A percentile compares a stretch with the other conserved stretches of the same genome.
phyloP scores from a whole-genome alignment of 2,113 vertebrate species.

The Melospiza georgiana region DNA sequence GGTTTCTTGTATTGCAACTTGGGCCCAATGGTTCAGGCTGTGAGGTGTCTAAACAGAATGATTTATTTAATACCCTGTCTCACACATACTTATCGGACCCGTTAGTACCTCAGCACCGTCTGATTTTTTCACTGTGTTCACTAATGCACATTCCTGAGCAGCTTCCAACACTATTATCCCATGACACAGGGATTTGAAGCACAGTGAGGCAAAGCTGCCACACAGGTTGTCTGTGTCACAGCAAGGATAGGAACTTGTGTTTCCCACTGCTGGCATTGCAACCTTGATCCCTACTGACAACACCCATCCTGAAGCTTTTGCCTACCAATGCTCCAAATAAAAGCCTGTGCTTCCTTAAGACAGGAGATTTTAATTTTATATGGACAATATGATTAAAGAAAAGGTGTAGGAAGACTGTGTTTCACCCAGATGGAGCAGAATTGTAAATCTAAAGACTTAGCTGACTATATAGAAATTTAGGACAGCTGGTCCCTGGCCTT shows the following conservation, averaged over 20 bases:
- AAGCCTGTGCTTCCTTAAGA: background rate
- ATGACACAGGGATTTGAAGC: background rate
- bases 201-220: background rate
- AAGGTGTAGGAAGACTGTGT: slow-evolving; percentile 35
- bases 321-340: background rate
- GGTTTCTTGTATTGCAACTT: background rate
- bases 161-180: background rate
- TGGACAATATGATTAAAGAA: background rate
- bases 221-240: background rate
- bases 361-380: background rate
- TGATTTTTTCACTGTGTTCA: background rate
- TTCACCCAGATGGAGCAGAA: slow-evolving; percentile 52
- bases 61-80: background rate
- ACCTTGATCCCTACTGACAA: background rate
- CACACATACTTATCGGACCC: fast-evolving
- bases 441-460: slow-evolving; percentile 46
- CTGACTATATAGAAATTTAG: slow-evolving; percentile 56
- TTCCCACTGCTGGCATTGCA: background rate
- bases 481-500: slow-evolving; percentile 53
- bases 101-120: background rate
- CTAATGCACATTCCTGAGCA: background rate
- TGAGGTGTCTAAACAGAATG: fast-evolving
- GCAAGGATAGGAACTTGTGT: background rate
- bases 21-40: background rate
- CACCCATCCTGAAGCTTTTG: background rate